Evolutionary conservation across 1,140 invertebrate species (phyloP).

Genomic region (Zaprionus ghesquierei): DNA sequence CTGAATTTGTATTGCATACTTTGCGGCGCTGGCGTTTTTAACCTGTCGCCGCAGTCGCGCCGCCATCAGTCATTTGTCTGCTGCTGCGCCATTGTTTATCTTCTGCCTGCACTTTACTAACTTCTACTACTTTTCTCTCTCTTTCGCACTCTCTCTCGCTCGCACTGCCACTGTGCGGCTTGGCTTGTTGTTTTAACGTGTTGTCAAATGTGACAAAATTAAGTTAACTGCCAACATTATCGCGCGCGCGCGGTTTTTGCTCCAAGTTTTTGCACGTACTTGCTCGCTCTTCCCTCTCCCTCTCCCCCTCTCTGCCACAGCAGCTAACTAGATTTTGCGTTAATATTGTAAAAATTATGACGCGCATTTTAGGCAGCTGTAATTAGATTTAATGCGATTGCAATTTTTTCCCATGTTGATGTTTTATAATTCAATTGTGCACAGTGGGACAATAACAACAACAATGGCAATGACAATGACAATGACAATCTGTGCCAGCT

Average conservation of each 20-base stretch:
- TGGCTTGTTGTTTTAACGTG: constrained; percentile 68
- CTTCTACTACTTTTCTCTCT: constrained; percentile 25
- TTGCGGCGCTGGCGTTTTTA: constrained; percentile 55
- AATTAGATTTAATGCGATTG: not conserved
- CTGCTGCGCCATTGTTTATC: constrained; percentile 7
- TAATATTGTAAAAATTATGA: not conserved
- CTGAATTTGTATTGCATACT: constrained; percentile 65
- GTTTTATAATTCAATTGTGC: not conserved
- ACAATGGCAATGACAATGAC: not conserved
- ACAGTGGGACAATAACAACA: not conserved
- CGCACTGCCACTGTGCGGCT: constrained; percentile 9
- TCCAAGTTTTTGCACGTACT: constrained; percentile 24
- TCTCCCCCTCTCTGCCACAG: not conserved
- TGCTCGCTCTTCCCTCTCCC: not conserved
- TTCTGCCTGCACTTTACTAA: constrained; percentile 10
- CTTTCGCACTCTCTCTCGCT: not conserved
- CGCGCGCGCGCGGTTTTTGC: constrained; percentile 46
- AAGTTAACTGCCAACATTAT: constrained; percentile 79
- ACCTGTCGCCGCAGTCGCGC: constrained; percentile 50
- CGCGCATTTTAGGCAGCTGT: not conserved
- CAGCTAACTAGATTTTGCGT: constrained; percentile 44
- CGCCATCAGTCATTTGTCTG: constrained; percentile 75
- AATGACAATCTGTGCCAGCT: constrained; percentile 14
- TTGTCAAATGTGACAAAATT: constrained; percentile 80
- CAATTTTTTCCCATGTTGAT: not conserved